phyloP scores from a whole-genome alignment of 2,888 invertebrate genomes.

The Vannuccia rotundouncinata region DNA sequence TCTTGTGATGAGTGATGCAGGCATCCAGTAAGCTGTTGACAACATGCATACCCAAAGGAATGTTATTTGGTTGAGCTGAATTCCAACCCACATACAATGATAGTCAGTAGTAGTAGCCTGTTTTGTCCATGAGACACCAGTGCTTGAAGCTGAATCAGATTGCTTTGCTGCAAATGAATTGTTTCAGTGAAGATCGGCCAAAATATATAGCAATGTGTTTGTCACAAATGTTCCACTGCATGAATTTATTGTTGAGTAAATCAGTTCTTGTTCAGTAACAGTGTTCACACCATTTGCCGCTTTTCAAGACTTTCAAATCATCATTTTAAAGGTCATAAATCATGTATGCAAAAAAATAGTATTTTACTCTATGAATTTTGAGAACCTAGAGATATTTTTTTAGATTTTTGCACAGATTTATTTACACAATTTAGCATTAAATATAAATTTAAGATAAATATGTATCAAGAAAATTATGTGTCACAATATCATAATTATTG shows the following conservation, averaged over 20 bases:
- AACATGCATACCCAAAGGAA: conserved; percentile 3
- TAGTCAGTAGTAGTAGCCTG: conserved; percentile 8
- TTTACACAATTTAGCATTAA: no score
- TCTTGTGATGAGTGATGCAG: background rate
- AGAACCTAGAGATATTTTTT: no score
- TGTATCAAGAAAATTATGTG: no score
- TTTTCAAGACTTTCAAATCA: no score
- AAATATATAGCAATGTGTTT: background rate
- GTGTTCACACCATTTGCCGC: no score
- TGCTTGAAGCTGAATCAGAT: background rate
- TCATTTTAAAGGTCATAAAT: no score
- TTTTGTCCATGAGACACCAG: background rate
- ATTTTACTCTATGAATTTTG: no score
- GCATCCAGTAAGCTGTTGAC: conserved; percentile 9
- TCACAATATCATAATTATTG: background rate
- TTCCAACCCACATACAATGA: background rate
- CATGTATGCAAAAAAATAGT: no score
- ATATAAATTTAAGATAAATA: no score
- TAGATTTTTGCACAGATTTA: no score
- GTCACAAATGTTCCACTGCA: background rate
- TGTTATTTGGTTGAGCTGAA: background rate
- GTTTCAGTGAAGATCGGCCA: conserved; percentile 3
- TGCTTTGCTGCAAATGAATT: background rate
- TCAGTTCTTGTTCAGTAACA: no score
- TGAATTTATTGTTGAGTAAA: background rate